These are phyloP conservation scores for Actias luna DNA, from an alignment of 2,888 invertebrate genomes.

Conservation along the genomic window DNA sequence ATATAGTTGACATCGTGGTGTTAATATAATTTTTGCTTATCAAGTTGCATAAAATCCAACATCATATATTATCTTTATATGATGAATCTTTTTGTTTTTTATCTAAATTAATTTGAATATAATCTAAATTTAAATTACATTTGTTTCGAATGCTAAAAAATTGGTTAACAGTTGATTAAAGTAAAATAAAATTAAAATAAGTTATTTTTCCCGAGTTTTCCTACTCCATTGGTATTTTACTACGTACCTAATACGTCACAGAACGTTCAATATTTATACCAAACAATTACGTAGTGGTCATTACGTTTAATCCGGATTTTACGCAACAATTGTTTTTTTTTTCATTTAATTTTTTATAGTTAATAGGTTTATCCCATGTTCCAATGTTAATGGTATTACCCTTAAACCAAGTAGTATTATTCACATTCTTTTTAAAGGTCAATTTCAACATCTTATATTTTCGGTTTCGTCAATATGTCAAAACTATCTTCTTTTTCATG, in stretches of 20 bases:
- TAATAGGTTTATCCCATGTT: constrained; percentile 14
- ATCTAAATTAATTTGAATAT: too few species aligned
- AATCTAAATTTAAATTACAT: too few species aligned
- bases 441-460: neutral
- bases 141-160: too few species aligned
- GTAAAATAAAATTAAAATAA: neutral
- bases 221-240: constrained; percentile 8
- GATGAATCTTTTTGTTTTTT: too few species aligned
- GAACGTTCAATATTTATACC: neutral
- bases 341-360: constrained; percentile 1
- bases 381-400: constrained; percentile 11
- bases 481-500: too few species aligned
- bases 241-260: constrained; percentile 11
- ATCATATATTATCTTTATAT: too few species aligned
- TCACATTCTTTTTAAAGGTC: neutral
- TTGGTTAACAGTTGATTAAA: too few species aligned
- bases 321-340: constrained; percentile 5
- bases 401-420: neutral
- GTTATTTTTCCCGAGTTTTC: neutral
- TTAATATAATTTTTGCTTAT: too few species aligned
- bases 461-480: neutral
- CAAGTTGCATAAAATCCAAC: too few species aligned
- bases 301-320: constrained; percentile 14
- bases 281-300: constrained; percentile 11
- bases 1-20: too few species aligned